Conservation (phyloP, 2,797 vertebrate species). For the Lagocephalus sceleratus region DNA sequence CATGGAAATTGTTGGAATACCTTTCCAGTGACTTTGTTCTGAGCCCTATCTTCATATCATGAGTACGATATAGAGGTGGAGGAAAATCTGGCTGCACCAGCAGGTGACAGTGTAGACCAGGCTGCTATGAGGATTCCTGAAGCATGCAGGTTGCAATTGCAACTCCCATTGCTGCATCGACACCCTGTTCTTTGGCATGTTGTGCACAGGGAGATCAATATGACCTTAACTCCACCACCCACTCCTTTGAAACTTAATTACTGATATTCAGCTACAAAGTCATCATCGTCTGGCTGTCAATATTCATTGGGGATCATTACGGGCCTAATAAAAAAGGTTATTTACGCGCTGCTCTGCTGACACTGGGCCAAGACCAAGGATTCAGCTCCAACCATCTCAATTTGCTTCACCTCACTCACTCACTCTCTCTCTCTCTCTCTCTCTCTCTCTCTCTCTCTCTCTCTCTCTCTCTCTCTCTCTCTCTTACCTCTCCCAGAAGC, state of each 20-base stretch:
- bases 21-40: constrained; percentile 57
- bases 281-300: constrained; percentile 80
- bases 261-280: constrained; percentile 83
- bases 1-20: constrained; percentile 55
- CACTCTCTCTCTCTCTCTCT: constrained; percentile 9
- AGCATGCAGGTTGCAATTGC: constrained; percentile 45
- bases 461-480: constrained; percentile 12
- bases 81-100: constrained; percentile 10
- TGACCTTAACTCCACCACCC: constrained; percentile 79
- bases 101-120: constrained; percentile 14
- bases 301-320: constrained; percentile 83
- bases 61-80: not conserved
- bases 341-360: constrained; percentile 76
- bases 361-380: constrained; percentile 64
- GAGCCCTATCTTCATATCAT: constrained; percentile 28
- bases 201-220: constrained; percentile 75
- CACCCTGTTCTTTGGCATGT: constrained; percentile 76
- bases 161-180: constrained; percentile 67
- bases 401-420: constrained; percentile 56
- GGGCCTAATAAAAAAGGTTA: constrained; percentile 80
- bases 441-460: constrained; percentile 13
- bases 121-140: constrained; percentile 41
- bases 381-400: constrained; percentile 73
- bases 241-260: constrained; percentile 84
- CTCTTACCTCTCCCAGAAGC: constrained; percentile 68